Conservation (phyloP, 2,113 vertebrate species). For the Ibidorhyncha struthersii region DNA sequence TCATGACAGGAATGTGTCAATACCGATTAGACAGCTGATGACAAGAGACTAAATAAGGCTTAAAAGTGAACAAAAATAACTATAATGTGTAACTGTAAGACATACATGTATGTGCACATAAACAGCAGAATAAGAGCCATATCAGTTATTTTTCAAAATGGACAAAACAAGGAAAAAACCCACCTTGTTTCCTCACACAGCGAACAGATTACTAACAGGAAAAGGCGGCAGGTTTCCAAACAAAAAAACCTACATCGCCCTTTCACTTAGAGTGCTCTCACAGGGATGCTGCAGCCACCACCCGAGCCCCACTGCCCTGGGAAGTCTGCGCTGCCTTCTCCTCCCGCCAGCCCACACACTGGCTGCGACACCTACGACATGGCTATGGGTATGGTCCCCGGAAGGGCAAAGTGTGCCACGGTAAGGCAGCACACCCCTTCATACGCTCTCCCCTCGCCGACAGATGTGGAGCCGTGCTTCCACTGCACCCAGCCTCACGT, state of each 20-base stretch:
- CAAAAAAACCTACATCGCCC: not conserved
- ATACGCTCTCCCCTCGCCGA: rapidly evolving
- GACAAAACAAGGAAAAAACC: not conserved
- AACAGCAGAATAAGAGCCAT: not conserved
- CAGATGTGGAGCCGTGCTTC: not conserved
- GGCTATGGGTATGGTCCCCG: not conserved
- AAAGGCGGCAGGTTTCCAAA: not conserved
- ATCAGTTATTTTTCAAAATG: not conserved
- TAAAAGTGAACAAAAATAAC: not conserved
- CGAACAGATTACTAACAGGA: not conserved
- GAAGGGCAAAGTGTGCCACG: not conserved
- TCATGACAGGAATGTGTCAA: not conserved
- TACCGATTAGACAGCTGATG: not conserved
- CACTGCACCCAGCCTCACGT: rapidly evolving
- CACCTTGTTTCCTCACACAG: not conserved
- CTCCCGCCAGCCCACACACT: rapidly evolving
- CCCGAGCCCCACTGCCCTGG: rapidly evolving
- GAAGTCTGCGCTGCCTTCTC: not conserved
- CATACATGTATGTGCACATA: not conserved
- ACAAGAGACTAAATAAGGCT: not conserved
- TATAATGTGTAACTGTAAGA: not conserved
- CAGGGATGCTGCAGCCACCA: rapidly evolving
- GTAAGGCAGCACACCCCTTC: not conserved
- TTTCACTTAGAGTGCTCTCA: not conserved
- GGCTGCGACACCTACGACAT: too few relatives aligned